Evolutionary conservation across 2,888 invertebrate species (phyloP), one percentile per base, ranked within the genome.

Genomic region (Autographa pulchrina): DNA sequence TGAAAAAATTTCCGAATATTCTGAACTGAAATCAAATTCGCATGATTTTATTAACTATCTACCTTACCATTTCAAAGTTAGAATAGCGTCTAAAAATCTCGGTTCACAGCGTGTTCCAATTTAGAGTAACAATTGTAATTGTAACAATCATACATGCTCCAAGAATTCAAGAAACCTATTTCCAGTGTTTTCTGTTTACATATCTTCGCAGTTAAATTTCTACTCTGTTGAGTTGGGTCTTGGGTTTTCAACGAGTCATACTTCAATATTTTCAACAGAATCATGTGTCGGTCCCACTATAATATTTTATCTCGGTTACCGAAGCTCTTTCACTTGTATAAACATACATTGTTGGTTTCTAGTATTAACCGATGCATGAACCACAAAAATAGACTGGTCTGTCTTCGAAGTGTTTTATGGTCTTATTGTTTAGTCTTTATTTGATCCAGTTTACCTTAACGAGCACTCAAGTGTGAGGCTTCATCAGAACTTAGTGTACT

Each of bases 211-310:
- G 48, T 48, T n/a, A 7, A 48, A 48, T 48, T 48, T 48, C 48
- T 48, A 48, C 48, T 48, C 48, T n/a, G 48, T 48, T 48, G 48
- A n/a, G 48, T 48, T 48, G 48, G 6, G n/a, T 16, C 43, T 43
- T 43, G 43, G 43, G 43, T 43, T 43, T 43, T 6, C 48, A 48
- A 48, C 48, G 48, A 48, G 48, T 7, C n/a, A 48, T 48, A 48
- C 48, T 48, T 48, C 48, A 48, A 48, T n/a, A 48, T 48, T 48
- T 48, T 48, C 48, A 48, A n/a, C 48, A n/a, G n/a, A 16, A 48
- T 7, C n/a, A 16, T 48, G 4, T n/a, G 48, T n/a, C 48, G 48
- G 0, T n/a, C 48, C 5, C 48, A n/a, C 16, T n/a, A 7, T 48
- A 16, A n/a, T 38, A 38, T 48, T 48, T n/a, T 16, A 5, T 48